Evolutionary conservation across 2,113 vertebrate species (phyloP), one percentile per base, ranked within the genome.

Genomic region (Rhabdomys dilectus): DNA sequence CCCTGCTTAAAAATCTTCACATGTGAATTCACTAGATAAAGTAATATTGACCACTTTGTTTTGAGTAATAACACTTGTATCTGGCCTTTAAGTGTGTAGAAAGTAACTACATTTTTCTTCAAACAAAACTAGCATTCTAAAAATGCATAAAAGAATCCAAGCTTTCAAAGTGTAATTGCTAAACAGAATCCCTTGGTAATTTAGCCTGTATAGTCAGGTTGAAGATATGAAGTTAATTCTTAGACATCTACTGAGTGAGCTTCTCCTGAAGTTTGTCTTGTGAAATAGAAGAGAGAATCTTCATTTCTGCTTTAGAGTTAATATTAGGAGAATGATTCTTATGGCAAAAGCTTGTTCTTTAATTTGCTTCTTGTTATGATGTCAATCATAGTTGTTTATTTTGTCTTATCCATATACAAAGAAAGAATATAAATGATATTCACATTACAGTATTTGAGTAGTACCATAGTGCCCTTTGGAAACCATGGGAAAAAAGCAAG

Each of bases 111-210:
- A 8, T 62, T 73, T 89, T 95, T 77, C 15, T 88, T 68, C 22
- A 75, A 48, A 19, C 9, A 91, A 9, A 91, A 89, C 51, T 91
- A 60, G n/a, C 70, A 93, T 78, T 93, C 53, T 75, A 94, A 48
- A 88, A 64, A 19, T 16, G 4, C 73, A 4, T 82, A 84, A 88
- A 84, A 39, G 13, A 76, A 88, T 16, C 75, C 88, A 12, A 45
- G 78, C 6, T 87, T 91, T 60, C 15, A 91, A 88, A 88, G 12
- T 68, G 19, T 73, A 81, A 92, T 92, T 91, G 64, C 34, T 91
- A 75, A 89, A 64, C 0, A 58, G 56, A 4, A 12, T 78, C n/a
- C 39, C 53, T 8, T 64, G 24, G 3, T 84, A 88, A 95, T 39
- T 5, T 3, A 60, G 56, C 56, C 56, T 84, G 13, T 16, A 13